Conservation (phyloP, 2,113 vertebrate species). For the Lonchura striata region DNA sequence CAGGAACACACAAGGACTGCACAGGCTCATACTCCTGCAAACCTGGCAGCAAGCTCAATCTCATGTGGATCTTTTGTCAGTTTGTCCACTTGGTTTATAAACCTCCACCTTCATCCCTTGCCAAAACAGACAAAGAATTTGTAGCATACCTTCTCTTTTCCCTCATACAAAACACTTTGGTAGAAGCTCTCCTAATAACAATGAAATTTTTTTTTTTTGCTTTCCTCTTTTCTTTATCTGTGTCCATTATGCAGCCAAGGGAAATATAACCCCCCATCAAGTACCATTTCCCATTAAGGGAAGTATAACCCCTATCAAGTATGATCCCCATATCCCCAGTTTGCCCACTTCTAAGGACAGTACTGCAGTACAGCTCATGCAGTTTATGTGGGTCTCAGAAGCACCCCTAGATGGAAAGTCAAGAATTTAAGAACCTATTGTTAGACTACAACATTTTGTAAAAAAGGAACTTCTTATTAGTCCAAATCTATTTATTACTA, state of each 20-base stretch:
- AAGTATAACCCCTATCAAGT: background rate
- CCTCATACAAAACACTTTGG: background rate
- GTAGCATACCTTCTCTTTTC: background rate
- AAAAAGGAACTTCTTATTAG: background rate
- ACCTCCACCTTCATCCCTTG: background rate
- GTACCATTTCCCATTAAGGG: background rate
- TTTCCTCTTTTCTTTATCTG: background rate
- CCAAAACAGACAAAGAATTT: background rate
- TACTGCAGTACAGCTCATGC: background rate
- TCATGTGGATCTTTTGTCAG: background rate
- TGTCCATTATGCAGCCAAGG: background rate
- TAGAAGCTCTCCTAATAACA: background rate
- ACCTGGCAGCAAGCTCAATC: background rate
- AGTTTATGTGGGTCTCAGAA: background rate
- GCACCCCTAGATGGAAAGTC: background rate
- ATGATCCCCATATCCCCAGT: accelerated
- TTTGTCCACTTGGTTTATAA: background rate
- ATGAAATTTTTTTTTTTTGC: background rate
- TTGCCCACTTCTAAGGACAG: background rate
- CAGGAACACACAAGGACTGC: background rate
- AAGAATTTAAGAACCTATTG: background rate
- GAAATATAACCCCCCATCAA: background rate
- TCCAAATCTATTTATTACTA: background rate
- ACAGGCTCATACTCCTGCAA: background rate
- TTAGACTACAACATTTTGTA: background rate